Evolutionary conservation across 1,140 invertebrate genomes (phyloP), one percentile per base, ranked within the genome.

Genomic region (Scaptodrosophila lebanonensis): DNA sequence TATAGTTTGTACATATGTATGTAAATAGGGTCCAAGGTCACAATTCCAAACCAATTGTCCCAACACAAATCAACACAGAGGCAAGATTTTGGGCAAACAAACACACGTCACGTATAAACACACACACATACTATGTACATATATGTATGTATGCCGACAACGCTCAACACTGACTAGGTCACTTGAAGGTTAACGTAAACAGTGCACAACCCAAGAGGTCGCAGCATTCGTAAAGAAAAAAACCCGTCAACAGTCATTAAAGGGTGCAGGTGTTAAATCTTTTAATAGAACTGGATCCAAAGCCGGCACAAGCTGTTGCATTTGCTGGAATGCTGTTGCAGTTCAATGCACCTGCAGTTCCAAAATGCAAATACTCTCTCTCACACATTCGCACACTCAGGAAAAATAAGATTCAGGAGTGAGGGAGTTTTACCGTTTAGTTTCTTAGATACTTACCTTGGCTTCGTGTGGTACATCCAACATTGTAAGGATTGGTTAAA

Each of bases 401-500:
- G n/a, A n/a, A n/a, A n/a, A n/a, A n/a, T n/a, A n/a, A n/a, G n/a
- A n/a, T n/a, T n/a, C n/a, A n/a, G 11, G 16, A 2, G 11, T 29
- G 11, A 39, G 20, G 35, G 29, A 38, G 30, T 13, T 16, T 30
- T 30, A 12, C 0, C 8, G 25, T 29, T 35, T 16, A 8, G 15
- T 15, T n/a, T n/a, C 35, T 39, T 32, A 17, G 27, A 22, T 43
- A 49, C 69, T 67, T 40, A 86, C 84, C 79, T 86, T 85, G 12
- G 50, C 84, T 83, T 86, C 84, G 35, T 76, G 52, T 35, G 84
- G 84, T 25, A 86, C 43, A 84, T 83, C 83, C 71, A 86, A 68
- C 84, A 86, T 85, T 58, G n/a, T n/a, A n/a, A n/a, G n/a, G n/a
- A n/a, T n/a, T n/a, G n/a, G n/a, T n/a, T n/a, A n/a, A n/a, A n/a